phyloP scores from a whole-genome alignment of 1,140 invertebrate species.

The Anoplophora glabripennis region DNA sequence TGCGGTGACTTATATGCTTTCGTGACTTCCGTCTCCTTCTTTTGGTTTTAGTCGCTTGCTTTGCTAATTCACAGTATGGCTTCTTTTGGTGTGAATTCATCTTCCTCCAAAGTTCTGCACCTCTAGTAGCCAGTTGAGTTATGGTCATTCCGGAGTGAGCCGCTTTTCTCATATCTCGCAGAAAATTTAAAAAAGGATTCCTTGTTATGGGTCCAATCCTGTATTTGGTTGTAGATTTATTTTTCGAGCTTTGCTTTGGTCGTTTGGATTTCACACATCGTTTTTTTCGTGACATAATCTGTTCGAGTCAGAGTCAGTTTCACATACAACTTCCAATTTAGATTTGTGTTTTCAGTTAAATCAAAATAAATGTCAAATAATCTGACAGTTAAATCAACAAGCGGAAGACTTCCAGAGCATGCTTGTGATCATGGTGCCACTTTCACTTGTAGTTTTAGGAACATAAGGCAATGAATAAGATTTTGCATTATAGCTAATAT shows the following conservation, averaged over 20 bases:
- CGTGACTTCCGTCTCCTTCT: neutral
- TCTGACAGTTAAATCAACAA: no score
- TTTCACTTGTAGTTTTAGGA: no score
- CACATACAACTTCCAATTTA: no score
- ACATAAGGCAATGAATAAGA: no score
- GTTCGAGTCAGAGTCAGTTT: no score
- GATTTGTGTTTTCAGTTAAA: no score
- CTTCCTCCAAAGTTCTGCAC: constrained; percentile 18
- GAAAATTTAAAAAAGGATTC: constrained; percentile 23
- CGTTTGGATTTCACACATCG: neutral
- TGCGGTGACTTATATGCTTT: neutral
- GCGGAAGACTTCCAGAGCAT: no score
- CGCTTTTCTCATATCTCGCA: constrained; percentile 13
- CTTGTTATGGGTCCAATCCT: constrained; percentile 5
- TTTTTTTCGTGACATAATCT: no score
- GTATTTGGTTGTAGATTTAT: neutral
- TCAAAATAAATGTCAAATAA: no score
- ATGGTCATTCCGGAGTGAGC: constrained; percentile 1
- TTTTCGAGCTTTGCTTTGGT: neutral
- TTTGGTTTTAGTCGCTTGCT: neutral
- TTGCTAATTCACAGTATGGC: constrained; percentile 13
- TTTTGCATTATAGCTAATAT: no score
- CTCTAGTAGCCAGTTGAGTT: neutral
- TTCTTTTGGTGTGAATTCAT: constrained; percentile 13
- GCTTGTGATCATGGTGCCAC: no score